phyloP scores from a whole-genome alignment of 2,797 vertebrate genomes.

The Acomys russatus region DNA sequence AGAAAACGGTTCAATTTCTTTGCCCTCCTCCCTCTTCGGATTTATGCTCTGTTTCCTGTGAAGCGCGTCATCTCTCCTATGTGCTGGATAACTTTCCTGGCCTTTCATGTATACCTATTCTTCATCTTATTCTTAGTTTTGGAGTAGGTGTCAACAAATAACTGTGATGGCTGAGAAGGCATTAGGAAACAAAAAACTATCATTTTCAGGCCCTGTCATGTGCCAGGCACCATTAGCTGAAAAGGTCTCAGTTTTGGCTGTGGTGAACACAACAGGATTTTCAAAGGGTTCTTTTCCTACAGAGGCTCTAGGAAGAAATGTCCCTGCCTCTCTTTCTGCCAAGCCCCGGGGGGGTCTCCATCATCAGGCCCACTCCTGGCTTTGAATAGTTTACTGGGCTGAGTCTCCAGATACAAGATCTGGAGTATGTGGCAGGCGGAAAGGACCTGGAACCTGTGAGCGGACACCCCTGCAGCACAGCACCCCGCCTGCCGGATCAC shows the following conservation, averaged over 20 bases:
- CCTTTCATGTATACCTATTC: constrained; percentile 35
- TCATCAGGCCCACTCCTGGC: neutral
- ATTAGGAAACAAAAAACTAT: constrained; percentile 39
- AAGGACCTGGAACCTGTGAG: neutral
- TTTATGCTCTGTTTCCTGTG: constrained; percentile 24
- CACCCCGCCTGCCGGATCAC: neutral
- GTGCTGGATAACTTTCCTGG: constrained; percentile 50
- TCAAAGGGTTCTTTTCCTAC: constrained; percentile 24
- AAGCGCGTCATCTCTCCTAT: neutral
- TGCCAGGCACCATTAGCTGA: constrained; percentile 60
- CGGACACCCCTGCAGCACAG: no score
- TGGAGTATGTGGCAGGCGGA: neutral
- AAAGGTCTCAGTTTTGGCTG: constrained; percentile 24
- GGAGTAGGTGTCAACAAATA: constrained; percentile 53
- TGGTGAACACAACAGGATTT: constrained; percentile 47
- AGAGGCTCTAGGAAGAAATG: neutral
- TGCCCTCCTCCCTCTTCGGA: neutral
- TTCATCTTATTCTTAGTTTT: constrained; percentile 72
- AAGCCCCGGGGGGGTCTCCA: neutral
- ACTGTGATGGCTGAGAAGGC: constrained; percentile 71
- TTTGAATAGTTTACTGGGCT: neutral
- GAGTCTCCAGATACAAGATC: constrained; percentile 14
- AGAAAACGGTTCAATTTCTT: neutral
- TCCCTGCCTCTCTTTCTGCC: constrained; percentile 17
- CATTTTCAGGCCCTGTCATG: neutral